A percentile compares a stretch with the other conserved stretches of the same genome.
Conservation (phyloP, 2,797 vertebrate species). For the Amazona ochrocephala region DNA sequence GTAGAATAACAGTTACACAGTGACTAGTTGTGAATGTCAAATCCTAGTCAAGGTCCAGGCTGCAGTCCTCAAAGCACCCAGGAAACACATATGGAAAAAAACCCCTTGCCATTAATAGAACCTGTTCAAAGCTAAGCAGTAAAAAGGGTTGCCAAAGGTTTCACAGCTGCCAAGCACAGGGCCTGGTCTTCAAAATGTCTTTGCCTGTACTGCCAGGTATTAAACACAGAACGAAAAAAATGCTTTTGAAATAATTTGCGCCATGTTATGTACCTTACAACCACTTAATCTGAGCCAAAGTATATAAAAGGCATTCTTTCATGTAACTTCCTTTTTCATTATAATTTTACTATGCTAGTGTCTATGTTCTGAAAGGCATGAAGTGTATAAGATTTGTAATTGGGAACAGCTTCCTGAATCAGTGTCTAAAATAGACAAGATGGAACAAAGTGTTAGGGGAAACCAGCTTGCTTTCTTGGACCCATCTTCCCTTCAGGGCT, state of each 20-base stretch:
- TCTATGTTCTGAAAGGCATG: not conserved
- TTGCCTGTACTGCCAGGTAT: not conserved
- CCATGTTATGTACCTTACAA: not conserved
- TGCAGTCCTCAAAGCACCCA: not conserved
- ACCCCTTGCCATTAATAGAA: not conserved
- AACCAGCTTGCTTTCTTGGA: not conserved
- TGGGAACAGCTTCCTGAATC: not conserved
- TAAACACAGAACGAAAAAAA: not conserved
- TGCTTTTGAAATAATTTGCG: not conserved
- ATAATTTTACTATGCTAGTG: not conserved
- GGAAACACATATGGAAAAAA: not conserved
- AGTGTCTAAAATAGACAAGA: not conserved
- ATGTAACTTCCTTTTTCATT: not conserved
- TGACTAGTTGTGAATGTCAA: not conserved
- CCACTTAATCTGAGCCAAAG: not conserved
- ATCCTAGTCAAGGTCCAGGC: not conserved
- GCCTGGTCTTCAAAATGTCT: not conserved
- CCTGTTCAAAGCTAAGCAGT: not conserved
- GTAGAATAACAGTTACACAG: not conserved
- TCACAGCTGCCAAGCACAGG: not conserved
- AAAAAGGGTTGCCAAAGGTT: not conserved
- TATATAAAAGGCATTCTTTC: not conserved
- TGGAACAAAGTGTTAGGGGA: not conserved
- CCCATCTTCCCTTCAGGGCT: not conserved
- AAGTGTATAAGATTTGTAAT: not conserved